phyloP scores from a whole-genome alignment of 2,797 vertebrate species.

The Pipistrellus pygmaeus region DNA sequence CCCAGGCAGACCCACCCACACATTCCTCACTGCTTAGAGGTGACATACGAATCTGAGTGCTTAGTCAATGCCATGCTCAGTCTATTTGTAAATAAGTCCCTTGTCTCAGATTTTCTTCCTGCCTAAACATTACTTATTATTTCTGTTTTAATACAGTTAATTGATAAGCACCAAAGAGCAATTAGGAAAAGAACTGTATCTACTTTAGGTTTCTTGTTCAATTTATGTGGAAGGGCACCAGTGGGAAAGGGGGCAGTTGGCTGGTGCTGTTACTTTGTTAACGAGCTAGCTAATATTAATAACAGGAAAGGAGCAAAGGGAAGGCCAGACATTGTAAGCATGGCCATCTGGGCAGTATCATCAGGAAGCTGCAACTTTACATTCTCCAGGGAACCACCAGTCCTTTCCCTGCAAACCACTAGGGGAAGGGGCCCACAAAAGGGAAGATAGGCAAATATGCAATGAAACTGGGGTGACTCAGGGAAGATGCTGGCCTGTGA shows the following conservation, averaged over 20 bases:
- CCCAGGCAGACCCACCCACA: background rate
- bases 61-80: background rate
- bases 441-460: no score
- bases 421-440: no score
- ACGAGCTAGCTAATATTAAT: no score
- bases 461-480: no score
- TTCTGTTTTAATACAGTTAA: background rate
- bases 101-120: background rate
- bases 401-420: no score
- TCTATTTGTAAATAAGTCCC: background rate
- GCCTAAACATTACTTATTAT: background rate
- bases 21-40: background rate
- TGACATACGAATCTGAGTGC: background rate
- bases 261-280: no score
- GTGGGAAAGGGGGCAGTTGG: background rate
- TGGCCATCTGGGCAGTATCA: no score
- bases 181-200: background rate
- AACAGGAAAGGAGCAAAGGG: no score
- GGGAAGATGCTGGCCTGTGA: no score
- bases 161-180: background rate
- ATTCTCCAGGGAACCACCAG: no score
- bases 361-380: no score
- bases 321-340: no score
- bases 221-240: fast-evolving
- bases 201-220: background rate